Percentiles rank a stretch among this genome's conserved stretches.
phyloP scores from a whole-genome alignment of 2,888 invertebrate genomes.

The Sericinus montela region DNA sequence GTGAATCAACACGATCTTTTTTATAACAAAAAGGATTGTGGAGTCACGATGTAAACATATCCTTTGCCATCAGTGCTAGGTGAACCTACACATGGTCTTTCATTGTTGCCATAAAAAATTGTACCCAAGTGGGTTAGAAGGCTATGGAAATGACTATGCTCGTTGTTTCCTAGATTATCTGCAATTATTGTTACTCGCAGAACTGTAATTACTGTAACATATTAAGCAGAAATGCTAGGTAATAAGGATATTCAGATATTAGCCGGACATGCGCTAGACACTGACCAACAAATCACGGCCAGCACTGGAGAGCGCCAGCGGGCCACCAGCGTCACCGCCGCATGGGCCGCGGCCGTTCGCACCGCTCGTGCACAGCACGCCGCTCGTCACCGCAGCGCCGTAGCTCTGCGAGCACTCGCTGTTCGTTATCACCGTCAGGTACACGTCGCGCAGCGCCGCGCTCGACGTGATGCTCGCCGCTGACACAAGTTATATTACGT shows the following conservation, averaged over 20 bases:
- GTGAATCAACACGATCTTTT: not conserved
- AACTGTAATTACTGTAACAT: too few species aligned
- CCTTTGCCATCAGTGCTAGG: too few species aligned
- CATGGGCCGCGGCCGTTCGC: conserved; percentile 77
- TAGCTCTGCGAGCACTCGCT: conserved; percentile 23
- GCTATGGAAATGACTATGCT: not conserved
- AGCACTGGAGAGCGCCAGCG: conserved; percentile 29
- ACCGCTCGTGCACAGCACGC: conserved; percentile 46
- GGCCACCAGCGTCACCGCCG: conserved; percentile 49
- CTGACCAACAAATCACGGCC: conserved; percentile 35
- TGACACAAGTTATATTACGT: too few species aligned
- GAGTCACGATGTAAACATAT: not conserved
- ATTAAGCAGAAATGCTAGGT: too few species aligned
- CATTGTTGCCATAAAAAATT: too few species aligned
- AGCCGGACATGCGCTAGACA: not conserved
- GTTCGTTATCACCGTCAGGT: conserved; percentile 8
- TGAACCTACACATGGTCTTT: not conserved
- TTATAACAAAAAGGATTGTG: not conserved
- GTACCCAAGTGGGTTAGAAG: too few species aligned
- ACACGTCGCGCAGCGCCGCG: conserved; percentile 60
- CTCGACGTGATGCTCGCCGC: conserved; percentile 12
- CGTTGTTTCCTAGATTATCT: too few species aligned
- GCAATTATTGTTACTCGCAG: too few species aligned
- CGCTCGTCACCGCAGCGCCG: conserved; percentile 74
- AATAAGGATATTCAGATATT: too few species aligned